These are phyloP conservation scores for Mesochorus sp. DNA, from an alignment of 2,888 invertebrate genomes.

Conservation along the genomic window DNA sequence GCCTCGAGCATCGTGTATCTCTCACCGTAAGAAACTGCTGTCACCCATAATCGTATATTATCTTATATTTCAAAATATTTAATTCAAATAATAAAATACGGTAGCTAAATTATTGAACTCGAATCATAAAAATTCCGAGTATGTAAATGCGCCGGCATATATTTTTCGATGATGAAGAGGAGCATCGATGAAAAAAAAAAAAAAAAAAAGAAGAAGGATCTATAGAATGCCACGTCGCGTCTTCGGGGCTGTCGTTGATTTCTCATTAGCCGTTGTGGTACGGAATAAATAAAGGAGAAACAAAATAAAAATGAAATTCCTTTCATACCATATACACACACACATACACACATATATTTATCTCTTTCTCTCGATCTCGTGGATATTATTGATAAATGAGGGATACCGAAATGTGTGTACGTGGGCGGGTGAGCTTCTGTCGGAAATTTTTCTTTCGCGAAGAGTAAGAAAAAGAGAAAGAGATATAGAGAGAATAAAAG, in stretches of 20 bases:
- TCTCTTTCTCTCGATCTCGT: constrained; percentile 9
- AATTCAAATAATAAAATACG: no score
- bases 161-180: constrained; percentile 42
- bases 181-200: not conserved
- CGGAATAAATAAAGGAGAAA: constrained; percentile 53
- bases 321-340: constrained; percentile 7
- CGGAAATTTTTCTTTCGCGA: constrained; percentile 41
- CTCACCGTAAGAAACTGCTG: constrained; percentile 26
- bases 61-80: no score
- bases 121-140: no score
- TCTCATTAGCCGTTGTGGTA: constrained; percentile 54
- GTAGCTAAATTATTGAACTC: no score
- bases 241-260: constrained; percentile 51
- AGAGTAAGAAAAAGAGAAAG: not conserved
- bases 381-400: constrained; percentile 59
- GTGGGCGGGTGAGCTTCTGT: constrained; percentile 1
- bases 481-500: not conserved
- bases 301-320: constrained; percentile 56
- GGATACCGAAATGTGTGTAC: constrained; percentile 17
- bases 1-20: constrained; percentile 36
- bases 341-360: no score
- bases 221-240: not conserved
- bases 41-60: no score
- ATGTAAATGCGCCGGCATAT: no score
- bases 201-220: constrained; percentile 26